Evolutionary conservation across 2,888 invertebrate species (phyloP), one percentile per base, ranked within the genome.

Genomic region (Smittia sp.): DNA sequence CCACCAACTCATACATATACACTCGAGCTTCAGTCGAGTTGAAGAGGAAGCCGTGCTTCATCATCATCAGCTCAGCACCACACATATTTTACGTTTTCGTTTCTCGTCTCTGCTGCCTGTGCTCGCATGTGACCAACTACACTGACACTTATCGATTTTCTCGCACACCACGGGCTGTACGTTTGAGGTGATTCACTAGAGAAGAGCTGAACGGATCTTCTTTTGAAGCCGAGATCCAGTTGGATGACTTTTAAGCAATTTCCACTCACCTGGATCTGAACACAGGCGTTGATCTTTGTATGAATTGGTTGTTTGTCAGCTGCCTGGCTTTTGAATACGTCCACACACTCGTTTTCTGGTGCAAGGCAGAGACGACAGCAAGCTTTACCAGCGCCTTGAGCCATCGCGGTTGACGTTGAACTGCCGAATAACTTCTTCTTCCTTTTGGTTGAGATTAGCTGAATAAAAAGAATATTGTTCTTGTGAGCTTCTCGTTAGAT

Each of bases 351-450:
- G 75, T 79, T 80, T 76, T 82, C 80, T 73, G 83, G 82, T 75
- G 83, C 82, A 75, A 82, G 77, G 77, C 83, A 83, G 65, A 83
- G 78, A 75, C 83, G 82, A 78, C 83, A 83, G 76, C 82, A 82
- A 75, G 79, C 80, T 77, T 80, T 80, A 78, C 81, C 63, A 25
- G 27, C 4, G 15, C 11, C 27, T 22, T 13, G 25, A n/a, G 25
- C 18, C 58, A 70, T 70, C 32, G 7, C 54, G 22, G 22, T n/a
- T 68, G 32, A 32, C 9, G 32, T 25, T 68, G 41, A 24, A 46
- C 24, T 68, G 25, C 65, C n/a, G 1, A 58, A 18, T 22, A 22
- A 32, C 18, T 20, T 20, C 24, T 25, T 69, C 69, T 69, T 25
- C 18, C 18, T 58, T 62, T 58, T 63, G 11, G 20, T 6, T 22